A percentile compares a stretch with the other conserved stretches of the same genome.
Conservation (phyloP, 2,888 invertebrate species). For the Metalampra italica region DNA sequence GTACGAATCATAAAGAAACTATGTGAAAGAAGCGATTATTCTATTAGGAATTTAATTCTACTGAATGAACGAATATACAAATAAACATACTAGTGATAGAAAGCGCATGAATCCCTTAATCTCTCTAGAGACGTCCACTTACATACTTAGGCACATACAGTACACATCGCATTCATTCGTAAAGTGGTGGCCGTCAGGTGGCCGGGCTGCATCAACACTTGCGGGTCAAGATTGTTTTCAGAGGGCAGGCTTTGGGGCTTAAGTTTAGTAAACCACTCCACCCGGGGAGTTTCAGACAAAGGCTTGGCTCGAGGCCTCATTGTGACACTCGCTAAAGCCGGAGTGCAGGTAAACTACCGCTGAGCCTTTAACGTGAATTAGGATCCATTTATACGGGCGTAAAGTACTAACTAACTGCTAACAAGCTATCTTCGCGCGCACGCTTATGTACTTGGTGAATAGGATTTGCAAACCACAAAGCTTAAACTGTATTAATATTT, state of each 20-base stretch:
- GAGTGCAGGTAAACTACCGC: constrained; percentile 33
- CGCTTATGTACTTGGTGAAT: neutral
- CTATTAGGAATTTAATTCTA: too few relatives aligned
- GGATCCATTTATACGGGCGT: constrained; percentile 12
- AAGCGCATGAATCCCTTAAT: too few relatives aligned
- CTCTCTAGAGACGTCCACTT: neutral
- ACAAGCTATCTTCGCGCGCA: neutral
- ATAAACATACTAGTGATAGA: too few relatives aligned
- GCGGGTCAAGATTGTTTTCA: constrained; percentile 45
- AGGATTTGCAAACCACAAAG: neutral
- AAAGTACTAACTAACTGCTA: constrained; percentile 6
- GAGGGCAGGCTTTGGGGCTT: constrained; percentile 30
- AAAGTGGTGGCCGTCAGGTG: constrained; percentile 4
- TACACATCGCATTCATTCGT: neutral
- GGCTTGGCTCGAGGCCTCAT: constrained; percentile 21
- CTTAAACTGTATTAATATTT: neutral
- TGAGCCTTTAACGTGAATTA: constrained; percentile 16
- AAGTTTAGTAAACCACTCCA: constrained; percentile 36
- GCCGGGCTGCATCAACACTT: constrained; percentile 4
- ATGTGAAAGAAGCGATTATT: too few relatives aligned
- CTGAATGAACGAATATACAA: too few relatives aligned
- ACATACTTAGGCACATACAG: neutral
- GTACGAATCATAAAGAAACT: too few relatives aligned
- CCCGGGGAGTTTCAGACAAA: constrained; percentile 31
- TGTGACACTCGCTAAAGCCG: constrained; percentile 28